Evolutionary conservation across 2,888 invertebrate species (phyloP), one percentile per base, ranked within the genome.

Genomic region (Chirona hameri): DNA sequence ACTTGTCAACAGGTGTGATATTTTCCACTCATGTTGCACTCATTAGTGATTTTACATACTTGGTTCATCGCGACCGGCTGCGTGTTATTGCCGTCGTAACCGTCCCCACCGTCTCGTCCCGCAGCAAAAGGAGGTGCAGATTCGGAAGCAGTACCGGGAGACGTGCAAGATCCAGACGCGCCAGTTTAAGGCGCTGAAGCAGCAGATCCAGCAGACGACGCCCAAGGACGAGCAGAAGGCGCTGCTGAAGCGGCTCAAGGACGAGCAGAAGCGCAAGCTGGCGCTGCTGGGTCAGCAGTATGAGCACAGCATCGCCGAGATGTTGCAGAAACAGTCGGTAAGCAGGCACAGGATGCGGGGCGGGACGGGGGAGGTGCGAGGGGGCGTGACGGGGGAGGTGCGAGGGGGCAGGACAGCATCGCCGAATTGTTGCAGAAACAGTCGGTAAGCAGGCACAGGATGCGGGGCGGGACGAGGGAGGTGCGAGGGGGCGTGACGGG

Each of bases 81-180:
- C 39, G 39, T 39, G 39, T 39, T 2, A 39, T 39, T 39, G 4
- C 39, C 39, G 39, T 82, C 65, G 7, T 29, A 39, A 57, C 10
- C 27, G 29, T 24, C 15, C 27, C 55, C 39, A 21, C 1, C 5
- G 60, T 46, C 69, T 39, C 57, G 31, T 31, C 60, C 89, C 89
- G 81, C 89, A 97, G 96, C 96, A 97, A 93, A 99, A 99, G 89
- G 99, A 99, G 90, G 93, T 97, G 91, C 95, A 97, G 90, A 99
- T 99, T 87, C 93, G 99, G 84, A 98, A 98, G 88, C 99, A 99
- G 90, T 99, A 99, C 89, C 93, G 98, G 83, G 99, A 99, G 89
- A 98, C 98, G 83, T 98, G 98, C 90, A 98, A 99, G 90, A 98
- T 97, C 87, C 99, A 99, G 90, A 97, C 98, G 85, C 94, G 96